These are phyloP conservation scores for Oreamnos americanus DNA, from an alignment of 2,113 vertebrate genomes.

Conservation along the genomic window DNA sequence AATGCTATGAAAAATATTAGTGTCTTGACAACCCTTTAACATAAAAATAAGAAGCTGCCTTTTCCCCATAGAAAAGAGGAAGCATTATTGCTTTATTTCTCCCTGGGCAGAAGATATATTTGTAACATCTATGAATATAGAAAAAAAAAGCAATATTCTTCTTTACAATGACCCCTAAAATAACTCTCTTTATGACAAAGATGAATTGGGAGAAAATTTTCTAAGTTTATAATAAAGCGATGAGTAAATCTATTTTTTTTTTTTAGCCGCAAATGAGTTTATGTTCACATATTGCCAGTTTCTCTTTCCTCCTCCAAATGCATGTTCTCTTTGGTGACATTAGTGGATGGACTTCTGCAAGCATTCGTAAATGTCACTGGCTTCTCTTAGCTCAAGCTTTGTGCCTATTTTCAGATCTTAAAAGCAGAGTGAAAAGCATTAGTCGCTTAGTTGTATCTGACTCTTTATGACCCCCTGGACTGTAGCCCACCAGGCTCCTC, in stretches of 20 bases:
- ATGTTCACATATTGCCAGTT: slow-evolving; percentile 56
- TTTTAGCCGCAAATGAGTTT: slow-evolving; percentile 70
- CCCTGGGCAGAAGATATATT: neutral
- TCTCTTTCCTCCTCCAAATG: slow-evolving; percentile 52
- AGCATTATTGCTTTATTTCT: neutral
- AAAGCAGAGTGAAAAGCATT: slow-evolving; percentile 6
- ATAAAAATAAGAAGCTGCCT: slow-evolving; percentile 64
- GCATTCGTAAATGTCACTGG: slow-evolving; percentile 56
- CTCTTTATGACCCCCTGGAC: neutral
- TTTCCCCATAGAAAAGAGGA: slow-evolving; percentile 1
- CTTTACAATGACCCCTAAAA: slow-evolving; percentile 43
- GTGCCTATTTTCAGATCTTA: slow-evolving; percentile 22
- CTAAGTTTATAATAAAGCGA: neutral
- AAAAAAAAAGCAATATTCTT: neutral
- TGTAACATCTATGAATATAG: slow-evolving; percentile 5
- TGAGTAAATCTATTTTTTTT: neutral
- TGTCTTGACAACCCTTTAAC: slow-evolving; percentile 67
- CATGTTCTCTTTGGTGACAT: slow-evolving; percentile 55
- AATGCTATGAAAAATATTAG: slow-evolving; percentile 67
- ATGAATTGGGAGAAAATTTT: neutral
- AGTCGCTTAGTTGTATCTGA: neutral
- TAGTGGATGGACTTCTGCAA: slow-evolving; percentile 54
- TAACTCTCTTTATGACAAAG: slow-evolving; percentile 30
- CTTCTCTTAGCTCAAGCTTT: slow-evolving; percentile 66
- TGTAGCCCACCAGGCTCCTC: neutral